Base-by-base conservation (phyloP, 2,888 invertebrate species). In the Philhelius pedissequus region DNA sequence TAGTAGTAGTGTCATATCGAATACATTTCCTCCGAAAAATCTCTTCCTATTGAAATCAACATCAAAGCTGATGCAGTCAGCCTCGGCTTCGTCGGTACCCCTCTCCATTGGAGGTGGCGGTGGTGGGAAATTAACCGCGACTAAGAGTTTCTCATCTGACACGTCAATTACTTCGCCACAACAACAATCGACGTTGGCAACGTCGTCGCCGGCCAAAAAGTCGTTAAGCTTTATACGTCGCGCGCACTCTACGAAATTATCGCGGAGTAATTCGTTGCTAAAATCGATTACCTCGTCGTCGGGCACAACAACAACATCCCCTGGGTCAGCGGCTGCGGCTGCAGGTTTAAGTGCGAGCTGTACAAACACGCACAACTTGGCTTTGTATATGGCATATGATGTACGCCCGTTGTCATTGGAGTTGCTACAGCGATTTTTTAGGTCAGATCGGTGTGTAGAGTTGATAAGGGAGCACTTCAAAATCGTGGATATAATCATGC, bases 211-310 rank as follows among this genome's bases (percentile, higher is more conserved):
- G 20, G 90, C 92, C 40, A 94, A 93, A 88, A 94, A 94, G 89
- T 93, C 94, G 6, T 90, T 94, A 32, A 94, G 93, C 88, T 94
- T 95, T 87, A 95, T 95, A 87, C 92, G 95, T 11, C 92, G 95
- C 74, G 95, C 95, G 5, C 94, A 95, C 88, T 95, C 95, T 87
- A 95, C 95, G 1, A 95, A 95, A 89, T 89, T 95, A 58, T 94
- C 94, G 1, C 92, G 95, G 78, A 95, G 94, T 87, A 94, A 94
- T 88, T 94, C 94, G 2, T 89, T 94, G 81, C 89, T 94, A 11
- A 92, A 94, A 84, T 94, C 93, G 87, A 93, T 94, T 86, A 93
- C 93, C 62, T 91, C 93, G 27, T 89, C 86, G 58, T 62, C 62
- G 27, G 62, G 62, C 7, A 62, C 62, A 56, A 45, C 78, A 62